Conservation (phyloP, 2,113 vertebrate species). For the Ciconia maguari region DNA sequence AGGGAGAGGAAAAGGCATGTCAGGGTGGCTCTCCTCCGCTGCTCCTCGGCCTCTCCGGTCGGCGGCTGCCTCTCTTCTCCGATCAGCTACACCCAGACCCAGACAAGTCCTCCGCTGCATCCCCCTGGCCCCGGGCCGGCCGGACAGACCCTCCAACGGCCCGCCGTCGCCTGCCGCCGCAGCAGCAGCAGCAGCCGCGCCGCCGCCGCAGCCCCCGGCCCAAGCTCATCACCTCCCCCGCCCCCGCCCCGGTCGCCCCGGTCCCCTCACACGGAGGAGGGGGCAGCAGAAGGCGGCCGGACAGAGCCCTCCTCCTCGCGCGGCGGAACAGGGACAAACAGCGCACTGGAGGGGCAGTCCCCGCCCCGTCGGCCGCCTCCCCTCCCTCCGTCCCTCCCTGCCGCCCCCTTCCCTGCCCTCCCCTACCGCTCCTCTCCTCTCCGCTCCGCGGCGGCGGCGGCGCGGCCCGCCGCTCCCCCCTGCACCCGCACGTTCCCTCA, state of each 20-base stretch:
- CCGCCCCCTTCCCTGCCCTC: background rate
- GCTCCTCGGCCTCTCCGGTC: slow-evolving; percentile 74
- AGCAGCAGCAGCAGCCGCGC: slow-evolving; percentile 58
- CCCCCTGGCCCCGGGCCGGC: slow-evolving; percentile 65
- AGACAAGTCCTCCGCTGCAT: slow-evolving; percentile 63
- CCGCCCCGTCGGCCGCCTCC: background rate
- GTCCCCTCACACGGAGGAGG: slow-evolving; percentile 39
- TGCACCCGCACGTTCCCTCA: background rate
- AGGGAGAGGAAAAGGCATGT: slow-evolving; percentile 70
- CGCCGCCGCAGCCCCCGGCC: slow-evolving; percentile 44
- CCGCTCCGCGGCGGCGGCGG: background rate
- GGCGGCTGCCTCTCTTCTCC: slow-evolving; percentile 74
- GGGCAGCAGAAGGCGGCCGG: background rate
- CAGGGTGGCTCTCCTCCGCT: slow-evolving; percentile 59
- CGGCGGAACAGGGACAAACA: background rate
- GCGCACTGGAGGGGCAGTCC: background rate
- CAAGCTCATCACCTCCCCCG: slow-evolving; percentile 71
- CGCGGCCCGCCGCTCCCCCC: background rate
- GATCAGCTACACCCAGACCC: slow-evolving; percentile 73
- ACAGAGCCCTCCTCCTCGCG: background rate
- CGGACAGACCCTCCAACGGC: slow-evolving; percentile 51
- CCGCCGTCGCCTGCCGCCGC: slow-evolving; percentile 63
- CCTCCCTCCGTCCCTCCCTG: background rate
- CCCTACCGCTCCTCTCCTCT: background rate
- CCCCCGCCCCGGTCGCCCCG: slow-evolving; percentile 53